A percentile compares a stretch with the other conserved stretches of the same genome.
Evolutionary conservation across 2,113 vertebrate genomes (phyloP).

Genomic region (Heterocephalus glaber): DNA sequence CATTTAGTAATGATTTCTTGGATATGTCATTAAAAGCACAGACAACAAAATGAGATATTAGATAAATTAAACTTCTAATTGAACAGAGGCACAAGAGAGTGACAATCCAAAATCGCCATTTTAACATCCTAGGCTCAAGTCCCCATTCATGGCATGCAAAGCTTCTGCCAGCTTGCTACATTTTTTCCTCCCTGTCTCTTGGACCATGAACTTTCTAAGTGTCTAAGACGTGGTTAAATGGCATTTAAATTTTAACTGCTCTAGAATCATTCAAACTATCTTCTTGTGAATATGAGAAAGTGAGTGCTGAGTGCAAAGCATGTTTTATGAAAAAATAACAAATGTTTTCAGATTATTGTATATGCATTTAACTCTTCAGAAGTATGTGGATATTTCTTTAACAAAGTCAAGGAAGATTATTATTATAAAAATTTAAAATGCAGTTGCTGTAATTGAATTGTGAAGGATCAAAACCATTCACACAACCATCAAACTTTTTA

Average conservation of each 20-base stretch:
- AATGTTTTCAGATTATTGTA: no score
- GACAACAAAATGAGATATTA: no score
- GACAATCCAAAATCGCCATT: not conserved
- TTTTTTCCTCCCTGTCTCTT: not conserved
- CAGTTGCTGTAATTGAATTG: not conserved
- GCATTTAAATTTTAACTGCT: not conserved
- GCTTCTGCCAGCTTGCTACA: not conserved
- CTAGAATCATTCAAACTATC: not conserved
- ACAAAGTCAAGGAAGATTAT: not conserved
- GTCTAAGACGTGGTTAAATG: not conserved
- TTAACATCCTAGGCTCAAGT: not conserved
- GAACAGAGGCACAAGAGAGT: no score
- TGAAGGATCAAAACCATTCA: not conserved
- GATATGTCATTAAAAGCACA: no score
- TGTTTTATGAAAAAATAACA: conserved; percentile 21
- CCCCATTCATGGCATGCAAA: not conserved
- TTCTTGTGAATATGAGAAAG: not conserved
- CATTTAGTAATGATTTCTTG: no score
- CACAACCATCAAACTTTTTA: not conserved
- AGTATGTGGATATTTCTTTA: not conserved
- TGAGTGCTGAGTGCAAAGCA: not conserved
- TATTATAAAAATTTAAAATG: not conserved
- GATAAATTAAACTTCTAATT: no score
- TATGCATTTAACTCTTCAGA: no score
- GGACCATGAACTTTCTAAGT: not conserved